A percentile compares a stretch with the other conserved stretches of the same genome.
phyloP scores from a whole-genome alignment of 1,140 invertebrate species.

The Bombus picipes region DNA sequence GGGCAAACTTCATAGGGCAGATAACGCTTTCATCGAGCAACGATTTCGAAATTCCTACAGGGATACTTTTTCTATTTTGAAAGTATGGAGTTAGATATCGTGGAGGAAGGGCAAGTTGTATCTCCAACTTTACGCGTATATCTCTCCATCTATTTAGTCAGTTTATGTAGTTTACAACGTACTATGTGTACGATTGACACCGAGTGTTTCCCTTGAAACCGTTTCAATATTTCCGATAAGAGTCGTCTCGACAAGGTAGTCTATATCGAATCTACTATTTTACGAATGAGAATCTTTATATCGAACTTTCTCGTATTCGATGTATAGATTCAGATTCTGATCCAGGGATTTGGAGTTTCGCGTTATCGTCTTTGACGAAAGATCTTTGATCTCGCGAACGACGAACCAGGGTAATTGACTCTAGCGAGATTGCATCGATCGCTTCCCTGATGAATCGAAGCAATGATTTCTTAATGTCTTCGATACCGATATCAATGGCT shows the following conservation, averaged over 20 bases:
- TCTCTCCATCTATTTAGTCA: neutral
- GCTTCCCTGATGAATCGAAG: conserved; percentile 2
- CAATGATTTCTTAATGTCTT: conserved; percentile 11
- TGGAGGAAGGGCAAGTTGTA: neutral
- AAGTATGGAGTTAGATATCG: too few species aligned
- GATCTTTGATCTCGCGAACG: neutral
- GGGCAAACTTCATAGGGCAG: too few species aligned
- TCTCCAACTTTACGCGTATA: neutral
- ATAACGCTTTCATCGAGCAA: too few species aligned
- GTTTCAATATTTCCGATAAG: conserved; percentile 16
- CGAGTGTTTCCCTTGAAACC: neutral
- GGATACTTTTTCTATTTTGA: too few species aligned
- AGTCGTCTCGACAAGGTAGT: neutral
- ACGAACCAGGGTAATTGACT: neutral
- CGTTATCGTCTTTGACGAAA: neutral
- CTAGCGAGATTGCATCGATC: conserved; percentile 10
- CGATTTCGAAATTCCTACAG: too few species aligned
- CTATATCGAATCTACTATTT: neutral
- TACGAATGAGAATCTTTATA: neutral
- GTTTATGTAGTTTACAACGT: neutral
- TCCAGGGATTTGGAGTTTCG: neutral
- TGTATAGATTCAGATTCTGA: neutral
- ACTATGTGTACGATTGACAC: neutral
- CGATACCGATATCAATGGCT: conserved; percentile 21
- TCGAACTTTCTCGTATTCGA: neutral